phyloP scores from a whole-genome alignment of 2,888 invertebrate genomes.

The Hoplodrina ambigua region DNA sequence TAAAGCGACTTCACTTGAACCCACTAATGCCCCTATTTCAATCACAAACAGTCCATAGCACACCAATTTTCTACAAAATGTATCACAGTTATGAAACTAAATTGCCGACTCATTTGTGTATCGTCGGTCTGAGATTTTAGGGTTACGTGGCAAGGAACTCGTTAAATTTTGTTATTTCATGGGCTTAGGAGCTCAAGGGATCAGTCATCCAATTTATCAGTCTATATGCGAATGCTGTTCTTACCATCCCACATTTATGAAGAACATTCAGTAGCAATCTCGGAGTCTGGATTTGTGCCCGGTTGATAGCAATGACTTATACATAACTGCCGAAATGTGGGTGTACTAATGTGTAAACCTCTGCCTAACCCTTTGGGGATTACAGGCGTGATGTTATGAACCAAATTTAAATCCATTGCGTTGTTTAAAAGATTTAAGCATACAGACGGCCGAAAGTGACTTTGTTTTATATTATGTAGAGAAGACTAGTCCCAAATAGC shows the following conservation, averaged over 20 bases:
- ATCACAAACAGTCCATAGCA: slow-evolving; percentile 29
- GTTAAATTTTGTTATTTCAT: neutral
- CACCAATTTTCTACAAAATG: slow-evolving; percentile 46
- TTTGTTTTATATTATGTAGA: no score
- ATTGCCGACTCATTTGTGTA: slow-evolving; percentile 55
- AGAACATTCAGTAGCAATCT: no score
- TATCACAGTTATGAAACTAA: slow-evolving; percentile 62
- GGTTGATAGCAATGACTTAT: no score
- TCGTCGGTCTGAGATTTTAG: slow-evolving; percentile 28
- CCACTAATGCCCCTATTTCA: slow-evolving; percentile 37
- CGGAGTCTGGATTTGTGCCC: no score
- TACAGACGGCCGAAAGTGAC: no score
- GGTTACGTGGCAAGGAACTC: slow-evolving; percentile 6
- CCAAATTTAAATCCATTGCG: no score
- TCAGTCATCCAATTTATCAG: neutral
- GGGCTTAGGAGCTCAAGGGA: neutral
- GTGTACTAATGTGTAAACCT: no score
- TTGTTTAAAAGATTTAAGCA: no score
- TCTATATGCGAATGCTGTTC: neutral
- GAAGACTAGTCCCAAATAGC: no score
- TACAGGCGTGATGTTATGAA: no score
- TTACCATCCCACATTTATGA: neutral
- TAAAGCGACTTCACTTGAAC: slow-evolving; percentile 24
- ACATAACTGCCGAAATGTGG: no score
- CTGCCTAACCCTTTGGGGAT: no score